Evolutionary conservation across 2,113 vertebrate genomes (phyloP).

Genomic region (Poecile atricapillus): DNA sequence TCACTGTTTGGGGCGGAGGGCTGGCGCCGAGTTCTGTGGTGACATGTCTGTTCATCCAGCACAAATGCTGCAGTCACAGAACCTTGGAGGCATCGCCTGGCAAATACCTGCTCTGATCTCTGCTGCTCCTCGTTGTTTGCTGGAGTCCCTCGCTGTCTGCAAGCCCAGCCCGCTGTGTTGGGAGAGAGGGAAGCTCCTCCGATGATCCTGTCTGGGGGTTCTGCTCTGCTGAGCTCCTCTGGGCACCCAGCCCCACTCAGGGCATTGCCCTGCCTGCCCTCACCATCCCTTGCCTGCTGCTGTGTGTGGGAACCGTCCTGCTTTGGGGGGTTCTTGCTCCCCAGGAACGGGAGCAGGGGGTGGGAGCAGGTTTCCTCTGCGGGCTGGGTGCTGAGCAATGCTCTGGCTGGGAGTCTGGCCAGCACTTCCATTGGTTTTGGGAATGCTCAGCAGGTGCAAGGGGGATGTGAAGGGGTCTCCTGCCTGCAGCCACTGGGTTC

Average conservation of each 20-base stretch:
- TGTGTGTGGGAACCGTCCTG: neutral
- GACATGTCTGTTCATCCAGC: slow-evolving; percentile 20
- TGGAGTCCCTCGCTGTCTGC: neutral
- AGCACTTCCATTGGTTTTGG: neutral
- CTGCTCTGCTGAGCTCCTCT: neutral
- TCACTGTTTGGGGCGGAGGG: neutral
- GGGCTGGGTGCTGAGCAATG: neutral
- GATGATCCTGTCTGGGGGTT: rapidly evolving
- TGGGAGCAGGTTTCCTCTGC: neutral
- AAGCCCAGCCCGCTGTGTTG: neutral
- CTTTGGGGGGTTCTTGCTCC: neutral
- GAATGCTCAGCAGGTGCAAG: neutral
- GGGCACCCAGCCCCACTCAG: neutral
- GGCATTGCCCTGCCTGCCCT: neutral
- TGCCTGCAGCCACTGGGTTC: neutral
- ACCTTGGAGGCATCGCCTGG: neutral
- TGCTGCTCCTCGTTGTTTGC: neutral
- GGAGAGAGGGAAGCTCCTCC: neutral
- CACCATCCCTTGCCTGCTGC: rapidly evolving
- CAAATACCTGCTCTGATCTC: slow-evolving; percentile 33
- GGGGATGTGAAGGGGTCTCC: neutral
- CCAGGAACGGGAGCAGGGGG: neutral
- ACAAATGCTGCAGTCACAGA: slow-evolving; percentile 27
- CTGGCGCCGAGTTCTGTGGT: neutral
- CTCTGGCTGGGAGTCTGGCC: neutral